These are phyloP conservation scores for Parnassius smintheus DNA, from an alignment of 2,888 invertebrate genomes.

Conservation along the genomic window DNA sequence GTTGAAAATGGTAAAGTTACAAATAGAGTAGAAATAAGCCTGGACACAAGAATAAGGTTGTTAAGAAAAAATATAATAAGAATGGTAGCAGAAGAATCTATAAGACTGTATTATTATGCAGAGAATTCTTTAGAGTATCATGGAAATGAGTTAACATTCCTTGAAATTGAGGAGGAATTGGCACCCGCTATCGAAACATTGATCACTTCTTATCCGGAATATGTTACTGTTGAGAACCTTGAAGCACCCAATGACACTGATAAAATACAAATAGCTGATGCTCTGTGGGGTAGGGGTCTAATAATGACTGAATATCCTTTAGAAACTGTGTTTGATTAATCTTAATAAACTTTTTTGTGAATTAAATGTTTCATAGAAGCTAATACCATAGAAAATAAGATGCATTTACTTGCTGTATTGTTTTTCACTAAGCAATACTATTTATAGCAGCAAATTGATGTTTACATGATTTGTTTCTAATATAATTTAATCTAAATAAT, in stretches of 20 bases:
- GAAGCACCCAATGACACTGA: conserved; percentile 83
- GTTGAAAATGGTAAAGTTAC: conserved; percentile 81
- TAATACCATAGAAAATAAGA: background rate
- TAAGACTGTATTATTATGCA: conserved; percentile 88
- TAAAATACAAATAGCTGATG: conserved; percentile 84
- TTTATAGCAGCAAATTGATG: too few species aligned
- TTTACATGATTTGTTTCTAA: too few species aligned
- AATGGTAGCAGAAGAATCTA: conserved; percentile 83
- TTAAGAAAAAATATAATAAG: conserved; percentile 78
- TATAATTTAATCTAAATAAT: background rate
- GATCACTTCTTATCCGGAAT: conserved; percentile 88
- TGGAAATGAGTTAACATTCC: conserved; percentile 84
- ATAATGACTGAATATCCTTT: conserved; percentile 86
- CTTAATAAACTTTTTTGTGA: too few species aligned
- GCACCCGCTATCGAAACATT: conserved; percentile 87
- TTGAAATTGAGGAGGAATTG: conserved; percentile 86
- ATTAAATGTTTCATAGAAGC: too few species aligned
- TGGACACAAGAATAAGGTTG: conserved; percentile 83
- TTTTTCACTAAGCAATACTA: too few species aligned
- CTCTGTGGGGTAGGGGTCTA: conserved; percentile 91
- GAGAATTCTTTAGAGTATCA: conserved; percentile 94
- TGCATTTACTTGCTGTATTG: background rate
- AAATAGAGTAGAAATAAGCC: conserved; percentile 84
- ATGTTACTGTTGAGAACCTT: conserved; percentile 85
- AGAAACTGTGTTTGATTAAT: conserved; percentile 68